These are phyloP conservation scores for Agrochola circellaris DNA, from an alignment of 2,888 invertebrate genomes.

Conservation along the genomic window DNA sequence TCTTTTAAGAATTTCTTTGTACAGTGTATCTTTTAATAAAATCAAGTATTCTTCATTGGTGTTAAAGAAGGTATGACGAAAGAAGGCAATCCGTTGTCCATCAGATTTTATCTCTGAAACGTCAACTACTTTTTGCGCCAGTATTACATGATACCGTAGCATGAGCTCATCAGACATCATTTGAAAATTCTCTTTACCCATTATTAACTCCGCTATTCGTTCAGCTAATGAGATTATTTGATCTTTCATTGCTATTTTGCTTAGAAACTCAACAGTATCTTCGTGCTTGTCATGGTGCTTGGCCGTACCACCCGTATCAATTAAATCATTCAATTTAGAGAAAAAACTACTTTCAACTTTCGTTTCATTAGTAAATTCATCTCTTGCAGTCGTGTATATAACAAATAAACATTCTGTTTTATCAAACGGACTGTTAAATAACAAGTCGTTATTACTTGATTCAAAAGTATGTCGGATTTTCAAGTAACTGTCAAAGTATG, in stretches of 20 bases:
- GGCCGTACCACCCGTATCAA: conserved; percentile 35
- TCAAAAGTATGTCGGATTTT: conserved; percentile 38
- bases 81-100: not conserved
- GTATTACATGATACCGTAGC: conserved; percentile 46
- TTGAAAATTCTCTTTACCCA: not conserved
- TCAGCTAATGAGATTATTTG: conserved; percentile 36
- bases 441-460: not conserved
- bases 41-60: conserved; percentile 24
- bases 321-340: conserved; percentile 19
- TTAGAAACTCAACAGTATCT: conserved; percentile 23
- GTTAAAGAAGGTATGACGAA: conserved; percentile 34
- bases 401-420: conserved; percentile 23
- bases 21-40: conserved; percentile 34
- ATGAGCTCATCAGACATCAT: conserved; percentile 39
- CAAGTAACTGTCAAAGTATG: conserved; percentile 49
- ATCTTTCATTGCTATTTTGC: conserved; percentile 24
- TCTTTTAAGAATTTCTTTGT: conserved; percentile 13
- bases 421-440: conserved; percentile 25
- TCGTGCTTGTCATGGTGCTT: conserved; percentile 9
- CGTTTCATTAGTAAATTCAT: not conserved
- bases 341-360: not conserved
- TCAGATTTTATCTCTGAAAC: not conserved
- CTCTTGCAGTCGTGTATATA: conserved; percentile 52
- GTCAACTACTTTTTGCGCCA: conserved; percentile 36
- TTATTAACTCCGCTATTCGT: conserved; percentile 2